phyloP scores from a whole-genome alignment of 2,113 vertebrate species.

The Nymphicus hollandicus region DNA sequence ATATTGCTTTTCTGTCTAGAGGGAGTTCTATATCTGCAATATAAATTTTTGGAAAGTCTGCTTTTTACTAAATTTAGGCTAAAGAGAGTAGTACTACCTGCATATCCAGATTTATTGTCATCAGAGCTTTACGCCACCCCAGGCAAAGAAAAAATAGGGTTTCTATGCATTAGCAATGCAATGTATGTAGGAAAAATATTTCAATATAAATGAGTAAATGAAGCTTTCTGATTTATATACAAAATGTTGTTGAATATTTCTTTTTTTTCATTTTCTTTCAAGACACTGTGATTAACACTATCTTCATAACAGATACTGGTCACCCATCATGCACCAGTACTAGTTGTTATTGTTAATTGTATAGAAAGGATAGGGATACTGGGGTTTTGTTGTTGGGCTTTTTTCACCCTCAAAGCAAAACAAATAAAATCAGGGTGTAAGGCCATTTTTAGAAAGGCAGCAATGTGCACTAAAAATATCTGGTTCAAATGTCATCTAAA shows the following conservation, averaged over 20 bases:
- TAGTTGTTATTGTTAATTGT: not conserved
- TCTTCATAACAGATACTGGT: not conserved
- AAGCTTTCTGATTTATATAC: constrained; percentile 11
- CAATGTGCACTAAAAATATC: not conserved
- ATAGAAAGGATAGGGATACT: not conserved
- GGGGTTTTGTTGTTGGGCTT: fast-evolving
- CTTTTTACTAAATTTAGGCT: constrained; percentile 58
- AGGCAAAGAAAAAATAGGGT: not conserved
- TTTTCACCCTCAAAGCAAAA: not conserved
- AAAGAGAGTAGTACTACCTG: not conserved
- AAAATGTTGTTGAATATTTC: not conserved
- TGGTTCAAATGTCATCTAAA: not conserved
- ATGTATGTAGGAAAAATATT: not conserved
- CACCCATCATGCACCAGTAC: not conserved
- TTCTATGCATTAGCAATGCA: constrained; percentile 24
- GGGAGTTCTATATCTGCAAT: constrained; percentile 60
- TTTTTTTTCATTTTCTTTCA: not conserved
- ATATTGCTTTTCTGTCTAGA: constrained; percentile 34
- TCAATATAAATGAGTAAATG: constrained; percentile 40
- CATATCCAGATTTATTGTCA: not conserved
- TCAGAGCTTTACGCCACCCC: not conserved
- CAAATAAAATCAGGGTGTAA: not conserved
- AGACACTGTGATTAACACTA: not conserved
- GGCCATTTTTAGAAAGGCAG: not conserved
- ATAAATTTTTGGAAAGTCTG: constrained; percentile 45